phyloP scores from a whole-genome alignment of 2,113 vertebrate species.

The Podilymbus podiceps region DNA sequence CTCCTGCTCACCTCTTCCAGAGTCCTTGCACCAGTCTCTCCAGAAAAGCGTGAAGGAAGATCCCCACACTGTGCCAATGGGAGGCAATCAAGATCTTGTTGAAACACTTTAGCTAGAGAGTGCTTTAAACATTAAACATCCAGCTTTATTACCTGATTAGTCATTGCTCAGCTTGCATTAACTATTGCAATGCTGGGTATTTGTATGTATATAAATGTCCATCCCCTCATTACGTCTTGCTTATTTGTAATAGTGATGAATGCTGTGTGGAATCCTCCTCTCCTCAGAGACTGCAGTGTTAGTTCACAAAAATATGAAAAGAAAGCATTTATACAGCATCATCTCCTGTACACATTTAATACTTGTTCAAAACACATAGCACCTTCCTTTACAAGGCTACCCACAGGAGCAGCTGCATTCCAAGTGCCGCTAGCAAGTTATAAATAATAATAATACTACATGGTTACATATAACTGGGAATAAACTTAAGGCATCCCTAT shows the following conservation, averaged over 20 bases:
- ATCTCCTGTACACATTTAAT: background rate
- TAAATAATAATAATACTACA: conserved; percentile 48
- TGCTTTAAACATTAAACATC: background rate
- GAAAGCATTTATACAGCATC: background rate
- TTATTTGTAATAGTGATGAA: background rate
- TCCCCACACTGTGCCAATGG: accelerated
- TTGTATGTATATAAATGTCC: background rate
- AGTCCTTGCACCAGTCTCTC: background rate
- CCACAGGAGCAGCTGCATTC: conserved; percentile 6
- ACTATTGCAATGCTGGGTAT: background rate
- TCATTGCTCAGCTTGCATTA: background rate
- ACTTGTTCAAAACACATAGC: background rate
- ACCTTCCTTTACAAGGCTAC: conserved; percentile 17
- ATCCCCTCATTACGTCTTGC: background rate
- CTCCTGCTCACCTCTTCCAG: background rate
- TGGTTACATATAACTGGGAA: conserved; percentile 42
- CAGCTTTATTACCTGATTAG: background rate
- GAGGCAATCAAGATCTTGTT: background rate
- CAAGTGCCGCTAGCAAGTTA: conserved; percentile 27
- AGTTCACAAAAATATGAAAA: background rate
- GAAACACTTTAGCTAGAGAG: background rate
- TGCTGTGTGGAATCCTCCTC: background rate
- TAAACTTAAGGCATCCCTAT: conserved; percentile 47
- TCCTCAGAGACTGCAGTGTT: background rate
- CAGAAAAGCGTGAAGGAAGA: background rate